Evolutionary conservation across 2,888 invertebrate genomes (phyloP).

Genomic region (Archips crataeganus): DNA sequence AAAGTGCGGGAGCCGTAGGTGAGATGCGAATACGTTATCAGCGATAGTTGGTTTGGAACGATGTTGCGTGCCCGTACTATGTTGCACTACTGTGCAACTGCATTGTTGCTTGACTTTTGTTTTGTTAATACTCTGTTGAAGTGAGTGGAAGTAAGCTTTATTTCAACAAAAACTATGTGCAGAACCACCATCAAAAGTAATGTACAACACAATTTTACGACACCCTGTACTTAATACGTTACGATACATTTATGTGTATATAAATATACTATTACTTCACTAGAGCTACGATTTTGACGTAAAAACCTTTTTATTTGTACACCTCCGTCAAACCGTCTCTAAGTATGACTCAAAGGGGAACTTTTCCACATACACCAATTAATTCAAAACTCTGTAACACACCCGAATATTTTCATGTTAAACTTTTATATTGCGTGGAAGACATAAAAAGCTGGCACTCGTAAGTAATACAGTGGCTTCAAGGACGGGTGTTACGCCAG

Average conservation of each 20-base stretch:
- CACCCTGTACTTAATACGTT: not conserved
- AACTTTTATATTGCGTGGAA: constrained; percentile 41
- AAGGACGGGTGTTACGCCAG: constrained; percentile 71
- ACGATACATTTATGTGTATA: not conserved
- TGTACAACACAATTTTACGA: not conserved
- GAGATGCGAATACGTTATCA: constrained; percentile 47
- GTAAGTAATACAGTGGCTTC: constrained; percentile 69
- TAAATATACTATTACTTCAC: not conserved
- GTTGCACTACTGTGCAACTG: constrained; percentile 33
- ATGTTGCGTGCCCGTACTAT: constrained; percentile 11
- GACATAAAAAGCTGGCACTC: constrained; percentile 65
- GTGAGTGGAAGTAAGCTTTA: constrained; percentile 8
- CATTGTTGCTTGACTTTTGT: constrained; percentile 37
- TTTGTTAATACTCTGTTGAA: constrained; percentile 39
- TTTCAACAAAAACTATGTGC: constrained; percentile 15
- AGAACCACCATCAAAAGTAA: not conserved
- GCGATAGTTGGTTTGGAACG: constrained; percentile 56
- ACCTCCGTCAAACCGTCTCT: constrained; percentile 6
- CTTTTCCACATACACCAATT: constrained; percentile 39
- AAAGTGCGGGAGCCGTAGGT: constrained; percentile 68
- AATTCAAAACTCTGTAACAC: constrained; percentile 39
- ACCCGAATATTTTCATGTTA: constrained; percentile 40
- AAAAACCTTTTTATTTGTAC: not conserved
- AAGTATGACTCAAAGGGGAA: constrained; percentile 33
- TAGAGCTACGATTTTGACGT: not conserved